Evolutionary conservation across 2,797 vertebrate genomes (phyloP).

Genomic region (Peromyscus aztecus): DNA sequence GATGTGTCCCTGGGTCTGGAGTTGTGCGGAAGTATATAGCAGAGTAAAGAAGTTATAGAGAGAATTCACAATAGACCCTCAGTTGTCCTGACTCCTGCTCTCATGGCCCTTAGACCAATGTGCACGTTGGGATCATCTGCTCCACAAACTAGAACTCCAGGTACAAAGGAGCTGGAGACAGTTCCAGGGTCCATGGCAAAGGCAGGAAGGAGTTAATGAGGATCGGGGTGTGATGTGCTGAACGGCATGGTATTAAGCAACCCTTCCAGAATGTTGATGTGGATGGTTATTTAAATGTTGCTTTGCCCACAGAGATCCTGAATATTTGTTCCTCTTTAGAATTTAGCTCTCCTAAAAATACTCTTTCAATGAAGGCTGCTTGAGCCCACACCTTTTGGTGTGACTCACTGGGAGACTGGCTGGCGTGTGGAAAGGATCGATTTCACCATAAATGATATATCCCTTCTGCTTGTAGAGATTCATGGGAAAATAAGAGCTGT

Average conservation of each 20-base stretch:
- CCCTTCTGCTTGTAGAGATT: slow-evolving; percentile 52
- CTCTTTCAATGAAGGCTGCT: slow-evolving; percentile 47
- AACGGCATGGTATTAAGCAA: slow-evolving; percentile 77
- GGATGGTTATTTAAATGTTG: slow-evolving; percentile 62
- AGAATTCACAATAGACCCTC: not conserved
- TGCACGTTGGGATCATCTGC: not conserved
- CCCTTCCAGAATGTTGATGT: slow-evolving; percentile 79
- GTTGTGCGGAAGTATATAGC: slow-evolving; percentile 71
- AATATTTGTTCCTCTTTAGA: slow-evolving; percentile 66
- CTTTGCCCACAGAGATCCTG: slow-evolving; percentile 38
- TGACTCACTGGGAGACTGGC: slow-evolving; percentile 74
- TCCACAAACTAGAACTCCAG: slow-evolving; percentile 70
- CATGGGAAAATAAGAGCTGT: not conserved
- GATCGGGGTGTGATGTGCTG: slow-evolving; percentile 76
- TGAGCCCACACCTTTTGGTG: not conserved
- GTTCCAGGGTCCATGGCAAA: slow-evolving; percentile 76
- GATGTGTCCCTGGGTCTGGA: slow-evolving; percentile 75
- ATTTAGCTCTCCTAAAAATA: slow-evolving; percentile 77
- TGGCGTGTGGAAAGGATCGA: slow-evolving; percentile 48
- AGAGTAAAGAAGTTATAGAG: slow-evolving; percentile 66
- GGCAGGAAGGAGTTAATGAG: slow-evolving; percentile 79
- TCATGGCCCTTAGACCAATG: not conserved
- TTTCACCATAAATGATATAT: slow-evolving; percentile 68
- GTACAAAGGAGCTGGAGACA: slow-evolving; percentile 77
- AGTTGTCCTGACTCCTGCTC: not conserved